phyloP scores from a whole-genome alignment of 2,888 invertebrate genomes.

The Ochropleura plecta region DNA sequence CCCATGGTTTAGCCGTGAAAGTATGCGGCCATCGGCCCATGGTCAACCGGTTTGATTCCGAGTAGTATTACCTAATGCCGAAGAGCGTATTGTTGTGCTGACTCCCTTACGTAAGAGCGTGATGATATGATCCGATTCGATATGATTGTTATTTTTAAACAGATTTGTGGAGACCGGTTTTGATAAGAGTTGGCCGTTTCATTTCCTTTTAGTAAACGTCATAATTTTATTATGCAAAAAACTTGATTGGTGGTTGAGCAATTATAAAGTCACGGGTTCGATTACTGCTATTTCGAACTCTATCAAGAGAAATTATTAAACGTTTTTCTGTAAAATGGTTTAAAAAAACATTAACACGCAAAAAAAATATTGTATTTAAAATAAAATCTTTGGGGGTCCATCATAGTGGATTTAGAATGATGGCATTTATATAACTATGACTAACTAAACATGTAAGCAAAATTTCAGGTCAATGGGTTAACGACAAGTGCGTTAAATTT shows the following conservation, averaged over 20 bases:
- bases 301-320: neutral
- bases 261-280: neutral
- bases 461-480: no score
- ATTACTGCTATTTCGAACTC: neutral
- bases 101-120: conserved; percentile 31
- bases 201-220: conserved; percentile 10
- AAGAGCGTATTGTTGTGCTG: conserved; percentile 21
- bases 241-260: neutral
- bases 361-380: no score
- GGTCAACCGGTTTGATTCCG: conserved; percentile 54
- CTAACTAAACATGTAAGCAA: no score
- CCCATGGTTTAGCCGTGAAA: conserved; percentile 43
- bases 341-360: neutral
- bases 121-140: conserved; percentile 18
- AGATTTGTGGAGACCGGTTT: conserved; percentile 19
- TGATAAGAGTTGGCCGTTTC: neutral
- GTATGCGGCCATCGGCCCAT: conserved; percentile 37
- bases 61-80: conserved; percentile 40
- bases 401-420: no score
- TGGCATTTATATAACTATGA: no score
- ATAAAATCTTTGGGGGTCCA: no score
- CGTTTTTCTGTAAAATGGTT: neutral
- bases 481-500: no score
- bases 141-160: neutral
- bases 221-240: neutral